Conservation (phyloP, 2,888 invertebrate genomes). For the Hemaris fuciformis region DNA sequence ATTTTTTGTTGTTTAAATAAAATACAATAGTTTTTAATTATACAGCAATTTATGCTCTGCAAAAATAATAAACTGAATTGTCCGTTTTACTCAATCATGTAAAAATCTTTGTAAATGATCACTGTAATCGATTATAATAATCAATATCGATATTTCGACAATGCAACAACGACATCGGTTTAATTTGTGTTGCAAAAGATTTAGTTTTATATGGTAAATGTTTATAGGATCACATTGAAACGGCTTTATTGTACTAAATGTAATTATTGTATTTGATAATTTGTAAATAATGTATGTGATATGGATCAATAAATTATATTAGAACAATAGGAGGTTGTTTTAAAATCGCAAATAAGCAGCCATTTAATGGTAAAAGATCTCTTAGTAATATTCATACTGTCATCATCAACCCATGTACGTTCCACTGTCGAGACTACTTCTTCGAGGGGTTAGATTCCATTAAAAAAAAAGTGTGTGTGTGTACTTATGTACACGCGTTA, state of each 20-base stretch:
- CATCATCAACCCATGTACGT: too few relatives aligned
- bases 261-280: slow-evolving; percentile 57
- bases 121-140: background rate
- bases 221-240: slow-evolving; percentile 13
- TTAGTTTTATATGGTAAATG: slow-evolving; percentile 34
- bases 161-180: background rate
- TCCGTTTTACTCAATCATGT: too few relatives aligned
- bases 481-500: too few relatives aligned
- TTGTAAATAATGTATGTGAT: slow-evolving; percentile 76
- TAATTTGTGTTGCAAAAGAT: slow-evolving; percentile 18
- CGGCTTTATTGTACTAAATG: slow-evolving; percentile 31
- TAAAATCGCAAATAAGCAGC: background rate
- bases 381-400: too few relatives aligned
- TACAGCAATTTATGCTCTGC: background rate
- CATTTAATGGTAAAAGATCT: too few relatives aligned
- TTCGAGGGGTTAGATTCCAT: too few relatives aligned
- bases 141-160: background rate
- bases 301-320: slow-evolving; percentile 61
- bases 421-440: too few relatives aligned
- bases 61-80: background rate
- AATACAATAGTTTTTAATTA: too few relatives aligned
- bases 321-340: slow-evolving; percentile 21
- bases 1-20: too few relatives aligned
- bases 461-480: too few relatives aligned
- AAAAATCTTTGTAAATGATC: background rate